Evolutionary conservation across 2,888 invertebrate species (phyloP), one percentile per base, ranked within the genome.

Genomic region (Trichopria drosophilae): DNA sequence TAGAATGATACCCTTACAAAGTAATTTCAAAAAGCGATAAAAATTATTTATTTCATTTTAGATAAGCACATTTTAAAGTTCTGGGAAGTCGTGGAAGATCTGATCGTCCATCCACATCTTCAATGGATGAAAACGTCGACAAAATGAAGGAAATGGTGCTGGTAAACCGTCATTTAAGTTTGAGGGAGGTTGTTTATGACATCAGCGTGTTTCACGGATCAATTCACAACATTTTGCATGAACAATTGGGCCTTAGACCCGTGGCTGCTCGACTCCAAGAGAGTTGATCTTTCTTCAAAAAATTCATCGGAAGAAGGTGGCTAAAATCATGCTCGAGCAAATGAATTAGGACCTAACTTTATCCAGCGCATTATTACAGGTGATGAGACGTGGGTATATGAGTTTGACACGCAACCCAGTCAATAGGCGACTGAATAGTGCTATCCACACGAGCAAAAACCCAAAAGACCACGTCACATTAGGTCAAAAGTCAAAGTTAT

Each of bases 21-120:
- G n/a, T n/a, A n/a, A n/a, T n/a, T n/a, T n/a, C n/a, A n/a, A n/a
- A n/a, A n/a, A n/a, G n/a, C n/a, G n/a, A n/a, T n/a, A n/a, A n/a
- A n/a, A n/a, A n/a, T n/a, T n/a, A n/a, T n/a, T n/a, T n/a, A n/a
- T n/a, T n/a, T n/a, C n/a, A n/a, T n/a, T n/a, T n/a, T n/a, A n/a
- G n/a, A 34, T 15, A 43, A 34, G 10, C 24, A 32, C 10, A 34
- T 34, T 16, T 26, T 26, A 44, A 31, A 32, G 1, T 45, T 49
- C 35, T 31, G 46, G 13, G 36, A 52, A 34, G 24, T 22, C 15
- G 44, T 51, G 7, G 44, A 50, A 31, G 53, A 59, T 18, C 56
- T 13, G 56, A 51, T 32, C 52, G 51, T 28, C 53, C 50, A 23
- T 51, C 51, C n/a, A 51, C 48, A 9, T 40, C 46, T 46, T 46